These are phyloP conservation scores for Neofelis nebulosa DNA, from an alignment of 2,113 vertebrate species.

Conservation along the genomic window DNA sequence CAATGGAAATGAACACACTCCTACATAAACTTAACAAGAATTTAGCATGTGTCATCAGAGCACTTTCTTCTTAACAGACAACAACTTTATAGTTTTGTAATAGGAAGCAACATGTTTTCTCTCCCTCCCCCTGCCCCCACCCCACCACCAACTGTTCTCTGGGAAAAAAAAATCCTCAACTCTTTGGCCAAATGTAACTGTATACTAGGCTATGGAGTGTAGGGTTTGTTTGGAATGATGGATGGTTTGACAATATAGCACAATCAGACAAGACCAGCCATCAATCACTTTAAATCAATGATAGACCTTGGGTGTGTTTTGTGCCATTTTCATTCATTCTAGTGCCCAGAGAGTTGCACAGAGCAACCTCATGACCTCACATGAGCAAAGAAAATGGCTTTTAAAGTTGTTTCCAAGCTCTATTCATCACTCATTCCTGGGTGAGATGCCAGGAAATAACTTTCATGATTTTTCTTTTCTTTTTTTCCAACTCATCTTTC, in stretches of 20 bases:
- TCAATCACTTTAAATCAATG: slow-evolving; percentile 81
- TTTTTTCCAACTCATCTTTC: slow-evolving; percentile 58
- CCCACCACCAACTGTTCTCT: background rate
- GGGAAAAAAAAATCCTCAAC: slow-evolving; percentile 39
- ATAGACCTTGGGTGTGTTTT: slow-evolving; percentile 77
- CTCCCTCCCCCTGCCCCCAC: background rate
- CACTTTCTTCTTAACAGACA: slow-evolving; percentile 49
- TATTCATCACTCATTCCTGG: slow-evolving; percentile 79
- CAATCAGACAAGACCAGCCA: slow-evolving; percentile 75
- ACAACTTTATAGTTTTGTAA: slow-evolving; percentile 43
- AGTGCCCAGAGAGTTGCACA: slow-evolving; percentile 75
- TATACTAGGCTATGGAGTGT: slow-evolving; percentile 62
- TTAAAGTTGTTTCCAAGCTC: slow-evolving; percentile 79
- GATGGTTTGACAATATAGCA: slow-evolving; percentile 71
- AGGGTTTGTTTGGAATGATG: slow-evolving; percentile 76
- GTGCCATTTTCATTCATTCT: slow-evolving; percentile 78
- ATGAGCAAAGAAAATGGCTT: slow-evolving; percentile 81
- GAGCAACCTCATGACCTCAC: slow-evolving; percentile 73
- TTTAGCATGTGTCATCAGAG: slow-evolving; percentile 49
- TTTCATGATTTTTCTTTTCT: background rate
- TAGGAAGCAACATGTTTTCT: slow-evolving; percentile 45
- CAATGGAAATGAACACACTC: slow-evolving; percentile 49
- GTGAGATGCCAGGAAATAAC: slow-evolving; percentile 76
- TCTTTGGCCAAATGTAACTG: slow-evolving; percentile 47
- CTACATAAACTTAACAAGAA: slow-evolving; percentile 54